Base-by-base conservation (phyloP, 2,888 invertebrate species). In the Drosophila prostipennis region DNA sequence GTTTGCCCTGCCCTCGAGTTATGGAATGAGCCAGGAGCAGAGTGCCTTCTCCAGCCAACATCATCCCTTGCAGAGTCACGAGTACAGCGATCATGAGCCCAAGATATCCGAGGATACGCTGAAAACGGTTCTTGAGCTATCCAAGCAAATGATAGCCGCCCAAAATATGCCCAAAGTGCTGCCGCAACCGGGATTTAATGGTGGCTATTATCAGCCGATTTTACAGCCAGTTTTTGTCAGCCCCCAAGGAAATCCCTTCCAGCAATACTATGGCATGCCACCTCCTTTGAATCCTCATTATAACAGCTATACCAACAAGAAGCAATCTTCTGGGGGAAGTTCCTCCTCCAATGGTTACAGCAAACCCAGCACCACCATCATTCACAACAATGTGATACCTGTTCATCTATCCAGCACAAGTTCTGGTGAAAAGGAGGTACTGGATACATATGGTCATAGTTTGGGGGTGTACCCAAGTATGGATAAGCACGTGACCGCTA, bases 21-120 rank as follows among this genome's bases (percentile, higher is more conserved):
- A 83, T 7, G 83, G 36, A 14, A 72, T 29, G 81, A 72, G 63
- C 34, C 59, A 11, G 14, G 68, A 83, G 2, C 63, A 58, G 19
- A 34, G 39, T 2, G 6, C 39, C 7, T 67, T 26, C 3, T 16
- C 54, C 8, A 48, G 10, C 8, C 42, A 29, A 29, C 29, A 46
- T 2, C 48, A 52, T 49, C 34, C 54, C 29, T 6, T 36, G 0
- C 70, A 77, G 45, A 86, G 52, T 29, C 82, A 86, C 29, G 81
- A 86, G 46, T 82, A 80, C n/a, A 69, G 71, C 10, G 71, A 58
- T 13, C 84, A 81, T 19, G 82, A 89, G 37, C 92, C 92, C 0
- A 90, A 91, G 57, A 91, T 92, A 3, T 91, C 92, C 0, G 91
- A 92, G 70, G 92, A 92, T 43, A 92, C 92, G 0, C 55, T 92